Conservation (phyloP, 1,140 invertebrate genomes). For the Harpegnathos saltator region DNA sequence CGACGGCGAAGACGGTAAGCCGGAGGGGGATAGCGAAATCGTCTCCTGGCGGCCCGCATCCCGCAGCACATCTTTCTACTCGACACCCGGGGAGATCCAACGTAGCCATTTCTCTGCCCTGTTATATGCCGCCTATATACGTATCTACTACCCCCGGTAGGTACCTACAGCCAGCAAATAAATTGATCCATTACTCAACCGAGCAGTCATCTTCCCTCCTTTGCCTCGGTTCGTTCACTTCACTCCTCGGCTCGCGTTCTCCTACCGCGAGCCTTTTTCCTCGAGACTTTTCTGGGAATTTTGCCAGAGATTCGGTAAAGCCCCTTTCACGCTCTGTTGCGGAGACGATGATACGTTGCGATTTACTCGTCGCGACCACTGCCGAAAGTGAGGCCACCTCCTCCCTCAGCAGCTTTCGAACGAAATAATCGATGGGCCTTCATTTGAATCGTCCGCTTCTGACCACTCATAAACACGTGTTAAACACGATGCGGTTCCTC, state of each 20-base stretch:
- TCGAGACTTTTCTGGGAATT: slow-evolving; percentile 73
- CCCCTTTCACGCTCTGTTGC: slow-evolving; percentile 76
- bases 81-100: slow-evolving; percentile 78
- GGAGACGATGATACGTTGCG: slow-evolving; percentile 73
- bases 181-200: slow-evolving; percentile 85
- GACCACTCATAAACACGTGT: slow-evolving; percentile 22
- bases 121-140: slow-evolving; percentile 76
- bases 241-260: slow-evolving; percentile 52
- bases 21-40: slow-evolving; percentile 77
- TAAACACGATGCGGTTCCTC: background rate
- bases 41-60: slow-evolving; percentile 81
- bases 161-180: slow-evolving; percentile 80
- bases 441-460: slow-evolving; percentile 9
- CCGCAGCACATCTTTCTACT: slow-evolving; percentile 82
- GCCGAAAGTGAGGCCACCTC: slow-evolving; percentile 17
- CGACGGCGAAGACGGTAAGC: slow-evolving; percentile 57
- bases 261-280: slow-evolving; percentile 63
- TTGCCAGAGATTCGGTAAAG: slow-evolving; percentile 76
- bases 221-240: slow-evolving; percentile 69
- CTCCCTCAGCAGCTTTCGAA: slow-evolving; percentile 14
- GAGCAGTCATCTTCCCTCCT: slow-evolving; percentile 83
- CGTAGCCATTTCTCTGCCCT: slow-evolving; percentile 80
- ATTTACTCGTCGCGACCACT: slow-evolving; percentile 65
- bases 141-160: slow-evolving; percentile 74
- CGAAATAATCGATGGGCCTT: slow-evolving; percentile 65